phyloP scores from a whole-genome alignment of 2,797 vertebrate genomes.

The Anguilla marmorata region DNA sequence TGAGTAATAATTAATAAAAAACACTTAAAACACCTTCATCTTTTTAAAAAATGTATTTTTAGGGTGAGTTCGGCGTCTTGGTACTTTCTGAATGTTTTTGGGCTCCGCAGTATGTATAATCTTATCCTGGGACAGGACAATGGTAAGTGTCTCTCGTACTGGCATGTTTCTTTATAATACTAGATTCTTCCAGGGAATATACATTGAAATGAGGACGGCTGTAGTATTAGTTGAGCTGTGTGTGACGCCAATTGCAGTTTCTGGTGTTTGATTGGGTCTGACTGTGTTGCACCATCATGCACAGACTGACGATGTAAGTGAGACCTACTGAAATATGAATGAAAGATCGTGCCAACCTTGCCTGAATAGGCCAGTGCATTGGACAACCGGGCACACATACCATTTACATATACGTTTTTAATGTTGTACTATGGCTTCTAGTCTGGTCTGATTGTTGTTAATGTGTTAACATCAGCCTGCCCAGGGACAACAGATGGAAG shows the following conservation, averaged over 20 bases:
- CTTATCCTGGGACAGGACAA: constrained; percentile 80
- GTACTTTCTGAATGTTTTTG: constrained; percentile 87
- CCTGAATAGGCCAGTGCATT: background rate
- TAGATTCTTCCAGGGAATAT: background rate
- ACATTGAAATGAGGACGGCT: background rate
- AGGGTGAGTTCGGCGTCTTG: constrained; percentile 83
- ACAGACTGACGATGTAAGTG: background rate
- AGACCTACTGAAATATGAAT: background rate
- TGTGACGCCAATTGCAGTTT: background rate
- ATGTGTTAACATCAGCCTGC: too few relatives aligned
- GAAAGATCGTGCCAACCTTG: background rate
- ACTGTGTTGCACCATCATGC: background rate
- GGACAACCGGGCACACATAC: background rate
- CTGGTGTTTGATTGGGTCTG: background rate
- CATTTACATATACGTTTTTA: background rate
- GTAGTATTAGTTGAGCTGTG: background rate
- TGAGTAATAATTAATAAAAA: background rate
- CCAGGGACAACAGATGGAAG: too few relatives aligned
- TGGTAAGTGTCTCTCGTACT: constrained; percentile 48
- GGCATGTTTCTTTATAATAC: background rate
- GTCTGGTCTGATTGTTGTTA: too few relatives aligned
- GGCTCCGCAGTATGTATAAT: constrained; percentile 79
- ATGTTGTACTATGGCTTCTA: too few relatives aligned
- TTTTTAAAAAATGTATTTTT: constrained; percentile 20
- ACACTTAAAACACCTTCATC: background rate